These are phyloP conservation scores for Pristionchus maxplancki DNA, from an alignment of 2,888 invertebrate genomes.

Conservation along the genomic window DNA sequence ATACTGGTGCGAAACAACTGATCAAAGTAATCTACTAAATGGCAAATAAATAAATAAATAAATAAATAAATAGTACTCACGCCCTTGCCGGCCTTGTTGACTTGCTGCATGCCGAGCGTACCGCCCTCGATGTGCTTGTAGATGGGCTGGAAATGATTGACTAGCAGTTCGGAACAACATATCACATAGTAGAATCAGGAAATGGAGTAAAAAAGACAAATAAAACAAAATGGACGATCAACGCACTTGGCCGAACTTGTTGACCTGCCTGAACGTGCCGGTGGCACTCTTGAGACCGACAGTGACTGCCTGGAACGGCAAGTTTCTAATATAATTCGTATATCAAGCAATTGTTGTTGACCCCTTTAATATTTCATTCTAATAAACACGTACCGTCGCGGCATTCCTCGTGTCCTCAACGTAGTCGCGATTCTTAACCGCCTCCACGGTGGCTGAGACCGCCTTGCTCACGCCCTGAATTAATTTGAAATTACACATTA, in stretches of 20 bases:
- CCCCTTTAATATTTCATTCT: too few species aligned
- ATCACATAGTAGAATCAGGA: not conserved
- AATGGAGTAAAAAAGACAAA: too few species aligned
- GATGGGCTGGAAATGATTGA: not conserved
- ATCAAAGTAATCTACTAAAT: too few species aligned
- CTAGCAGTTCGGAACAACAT: not conserved
- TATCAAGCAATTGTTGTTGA: too few species aligned
- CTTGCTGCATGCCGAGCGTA: not conserved
- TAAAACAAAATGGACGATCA: not conserved
- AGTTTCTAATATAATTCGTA: too few species aligned
- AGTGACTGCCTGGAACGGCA: not conserved
- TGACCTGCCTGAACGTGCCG: constrained; percentile 10
- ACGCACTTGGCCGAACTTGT: constrained; percentile 7
- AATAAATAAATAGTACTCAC: not conserved
- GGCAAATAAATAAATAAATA: too few species aligned
- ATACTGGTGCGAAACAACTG: too few species aligned
- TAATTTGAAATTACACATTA: too few species aligned
- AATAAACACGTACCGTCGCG: not conserved
- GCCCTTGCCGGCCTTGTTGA: not conserved
- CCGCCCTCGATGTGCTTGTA: not conserved
- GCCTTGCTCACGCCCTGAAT: not conserved
- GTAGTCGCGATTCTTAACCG: not conserved
- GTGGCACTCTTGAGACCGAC: not conserved
- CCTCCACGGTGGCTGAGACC: not conserved
- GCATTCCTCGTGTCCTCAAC: not conserved